Evolutionary conservation across 2,113 vertebrate species (phyloP).

Genomic region (Lucifuga dentata): DNA sequence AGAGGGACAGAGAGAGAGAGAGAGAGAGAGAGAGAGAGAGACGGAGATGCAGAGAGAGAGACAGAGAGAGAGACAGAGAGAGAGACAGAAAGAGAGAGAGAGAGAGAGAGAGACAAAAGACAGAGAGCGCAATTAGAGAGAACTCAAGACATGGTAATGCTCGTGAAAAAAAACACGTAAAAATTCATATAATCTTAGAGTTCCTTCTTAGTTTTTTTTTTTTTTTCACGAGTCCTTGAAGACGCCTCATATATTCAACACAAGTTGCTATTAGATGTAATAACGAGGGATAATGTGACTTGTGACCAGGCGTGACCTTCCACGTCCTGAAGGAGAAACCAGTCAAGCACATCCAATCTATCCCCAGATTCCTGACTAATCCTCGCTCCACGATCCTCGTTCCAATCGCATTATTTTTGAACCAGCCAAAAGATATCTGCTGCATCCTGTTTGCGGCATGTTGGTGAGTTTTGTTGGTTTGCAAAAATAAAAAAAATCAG

Average conservation of each 20-base stretch:
- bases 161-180: too few species aligned
- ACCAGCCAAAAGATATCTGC: conserved; percentile 2
- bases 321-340: conserved; percentile 56
- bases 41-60: too few species aligned
- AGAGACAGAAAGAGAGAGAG: too few species aligned
- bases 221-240: not conserved
- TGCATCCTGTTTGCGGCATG: too few species aligned
- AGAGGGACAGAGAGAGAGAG: conserved; percentile 15
- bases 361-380: conserved; percentile 72
- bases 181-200: too few species aligned
- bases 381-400: conserved; percentile 63
- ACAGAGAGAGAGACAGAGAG: too few species aligned
- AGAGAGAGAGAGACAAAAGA: conserved; percentile 1
- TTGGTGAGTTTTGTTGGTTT: too few species aligned
- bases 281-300: too few species aligned
- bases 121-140: too few species aligned
- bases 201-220: too few species aligned
- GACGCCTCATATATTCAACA: conserved; percentile 25
- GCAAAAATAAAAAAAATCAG: too few species aligned
- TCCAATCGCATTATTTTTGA: conserved; percentile 69
- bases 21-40: not conserved
- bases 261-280: conserved; percentile 37
- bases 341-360: conserved; percentile 72
- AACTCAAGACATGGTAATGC: too few species aligned
- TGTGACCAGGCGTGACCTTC: conserved; percentile 48